Evolutionary conservation across 2,797 vertebrate species (phyloP), one percentile per base, ranked within the genome.

Genomic region (Podarcis lilfordi): DNA sequence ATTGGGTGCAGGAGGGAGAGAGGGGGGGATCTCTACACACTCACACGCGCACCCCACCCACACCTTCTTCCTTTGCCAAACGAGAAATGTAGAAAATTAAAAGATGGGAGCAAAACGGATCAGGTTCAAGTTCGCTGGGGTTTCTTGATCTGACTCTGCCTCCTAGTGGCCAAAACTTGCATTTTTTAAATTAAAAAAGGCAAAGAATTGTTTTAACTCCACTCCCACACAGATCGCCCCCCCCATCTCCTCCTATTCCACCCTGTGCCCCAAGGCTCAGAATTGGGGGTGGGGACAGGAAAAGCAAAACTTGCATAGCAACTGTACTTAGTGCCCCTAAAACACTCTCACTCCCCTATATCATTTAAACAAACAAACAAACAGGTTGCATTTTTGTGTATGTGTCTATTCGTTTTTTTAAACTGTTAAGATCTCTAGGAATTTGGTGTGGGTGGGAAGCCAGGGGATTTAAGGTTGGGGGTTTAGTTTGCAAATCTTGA

Each of bases 111-210:
- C 95, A 97, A 97, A 98, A 97, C 96, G 95, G 97, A 97, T 97
- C 97, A 97, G 98, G 98, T 98, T 98, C 97, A 97, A 98, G 97
- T 98, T 97, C 97, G 97, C 93, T 87, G 92, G 92, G 96, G 97
- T 98, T 98, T 98, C 97, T 97, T 98, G 98, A 98, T 98, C 98
- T 96, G 96, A 96, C 96, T 98, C 98, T 99, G 98, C 98, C 98
- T 98, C 98, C 98, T 99, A 99, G 98, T 97, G 98, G 98, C 97
- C 84, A 91, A 93, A 91, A 89, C 87, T 82, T 50, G 91, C 89
- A 91, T 79, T 82, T 71, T n/a, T 68, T 35, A 71, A 50, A 71
- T 8, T 29, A 13, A 81, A 64, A 2, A 1, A 50, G 21, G 21
- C 27, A 59, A 78, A 37, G 45, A 71, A 86, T 79, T 64, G 76